phyloP scores from a whole-genome alignment of 2,113 vertebrate species.

The Lota lota region DNA sequence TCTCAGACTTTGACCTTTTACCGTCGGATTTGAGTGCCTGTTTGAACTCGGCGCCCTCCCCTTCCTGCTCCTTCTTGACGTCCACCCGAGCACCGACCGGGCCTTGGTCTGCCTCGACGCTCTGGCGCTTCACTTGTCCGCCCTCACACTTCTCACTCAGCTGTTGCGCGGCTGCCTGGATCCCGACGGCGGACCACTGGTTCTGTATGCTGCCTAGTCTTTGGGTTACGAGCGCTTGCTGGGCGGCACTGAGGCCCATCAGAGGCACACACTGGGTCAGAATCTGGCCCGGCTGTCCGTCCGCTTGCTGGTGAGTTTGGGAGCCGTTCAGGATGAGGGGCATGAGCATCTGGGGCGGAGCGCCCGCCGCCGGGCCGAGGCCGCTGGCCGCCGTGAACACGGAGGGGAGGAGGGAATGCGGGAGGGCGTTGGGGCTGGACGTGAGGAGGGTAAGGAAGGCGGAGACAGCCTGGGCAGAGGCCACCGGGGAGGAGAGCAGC shows the following conservation, averaged over 20 bases:
- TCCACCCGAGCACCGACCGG: slow-evolving; percentile 29
- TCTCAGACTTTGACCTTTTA: slow-evolving; percentile 43
- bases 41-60: slow-evolving; percentile 28
- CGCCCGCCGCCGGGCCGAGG: slow-evolving; percentile 43
- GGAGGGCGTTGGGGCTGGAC: slow-evolving; percentile 66
- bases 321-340: slow-evolving; percentile 74
- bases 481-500: slow-evolving; percentile 73
- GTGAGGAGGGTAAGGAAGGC: slow-evolving; percentile 79
- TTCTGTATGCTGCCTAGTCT: slow-evolving; percentile 72
- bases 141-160: slow-evolving; percentile 31
- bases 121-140: slow-evolving; percentile 31
- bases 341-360: slow-evolving; percentile 74
- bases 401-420: slow-evolving; percentile 70
- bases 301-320: slow-evolving; percentile 67
- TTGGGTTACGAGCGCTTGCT: slow-evolving; percentile 78
- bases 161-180: slow-evolving; percentile 48
- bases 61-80: slow-evolving; percentile 35
- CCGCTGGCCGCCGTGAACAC: slow-evolving; percentile 62
- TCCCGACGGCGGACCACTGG: slow-evolving; percentile 67
- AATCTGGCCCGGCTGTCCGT: slow-evolving; percentile 67
- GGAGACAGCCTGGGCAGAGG: slow-evolving; percentile 75
- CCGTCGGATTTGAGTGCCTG: slow-evolving; percentile 34
- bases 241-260: slow-evolving; percentile 70
- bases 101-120: slow-evolving; percentile 17
- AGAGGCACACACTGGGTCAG: slow-evolving; percentile 74